A percentile compares a stretch with the other conserved stretches of the same genome.
Evolutionary conservation across 2,113 vertebrate species (phyloP).

Genomic region (Salvelinus fontinalis): DNA sequence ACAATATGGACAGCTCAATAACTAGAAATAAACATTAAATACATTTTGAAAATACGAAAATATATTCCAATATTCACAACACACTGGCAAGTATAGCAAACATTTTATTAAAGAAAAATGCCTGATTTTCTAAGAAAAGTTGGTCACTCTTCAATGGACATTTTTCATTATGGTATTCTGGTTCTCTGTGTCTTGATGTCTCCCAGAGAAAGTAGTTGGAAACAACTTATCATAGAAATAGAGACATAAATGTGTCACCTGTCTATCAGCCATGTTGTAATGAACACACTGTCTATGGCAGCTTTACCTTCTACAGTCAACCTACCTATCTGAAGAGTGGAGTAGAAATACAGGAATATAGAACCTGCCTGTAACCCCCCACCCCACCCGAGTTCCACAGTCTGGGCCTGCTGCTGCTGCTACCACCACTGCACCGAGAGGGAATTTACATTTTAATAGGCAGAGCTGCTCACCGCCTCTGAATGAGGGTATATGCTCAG

Average conservation of each 20-base stretch:
- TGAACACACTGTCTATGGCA: conserved; percentile 29
- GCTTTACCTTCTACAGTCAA: conserved; percentile 46
- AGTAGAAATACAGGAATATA: conserved; percentile 44
- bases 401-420: conserved; percentile 51
- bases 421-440: conserved; percentile 59
- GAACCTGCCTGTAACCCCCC: conserved; percentile 50
- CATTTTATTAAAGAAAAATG: not conserved
- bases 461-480: conserved; percentile 72
- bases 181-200: too few species aligned
- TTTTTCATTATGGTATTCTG: too few species aligned
- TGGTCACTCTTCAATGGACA: too few species aligned
- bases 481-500: conserved; percentile 76
- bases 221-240: too few species aligned
- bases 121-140: not conserved
- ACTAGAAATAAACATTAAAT: too few species aligned
- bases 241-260: too few species aligned
- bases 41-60: too few species aligned
- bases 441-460: conserved; percentile 86
- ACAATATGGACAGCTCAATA: too few species aligned
- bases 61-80: not conserved
- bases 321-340: conserved; percentile 42
- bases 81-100: not conserved
- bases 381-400: conserved; percentile 60
- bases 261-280: conserved; percentile 5
- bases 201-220: too few species aligned